A percentile compares a stretch with the other conserved stretches of the same genome.
Evolutionary conservation across 1,140 invertebrate species (phyloP).

Genomic region (Littorina saxatilis): DNA sequence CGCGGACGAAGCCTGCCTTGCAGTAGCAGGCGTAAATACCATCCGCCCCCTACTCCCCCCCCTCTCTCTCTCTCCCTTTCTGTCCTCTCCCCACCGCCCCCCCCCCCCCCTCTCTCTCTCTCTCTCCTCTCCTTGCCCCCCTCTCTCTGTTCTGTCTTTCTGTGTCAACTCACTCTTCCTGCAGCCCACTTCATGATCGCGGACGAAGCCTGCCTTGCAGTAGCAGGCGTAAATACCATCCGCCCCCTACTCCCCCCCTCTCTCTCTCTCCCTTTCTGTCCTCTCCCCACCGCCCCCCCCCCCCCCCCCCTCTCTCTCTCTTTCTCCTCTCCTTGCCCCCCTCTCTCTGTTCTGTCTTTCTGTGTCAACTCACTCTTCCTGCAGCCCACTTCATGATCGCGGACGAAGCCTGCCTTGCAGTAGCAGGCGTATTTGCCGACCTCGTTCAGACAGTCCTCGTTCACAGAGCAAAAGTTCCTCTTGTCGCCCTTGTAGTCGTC

Average conservation of each 20-base stretch:
- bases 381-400: neutral
- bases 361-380: neutral
- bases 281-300: neutral
- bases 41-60: neutral
- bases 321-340: neutral
- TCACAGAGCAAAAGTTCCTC: neutral
- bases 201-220: too few relatives aligned
- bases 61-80: neutral
- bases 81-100: neutral
- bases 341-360: neutral
- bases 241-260: neutral
- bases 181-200: too few relatives aligned
- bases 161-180: too few relatives aligned
- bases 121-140: too few relatives aligned
- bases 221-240: too few relatives aligned
- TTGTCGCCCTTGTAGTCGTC: neutral
- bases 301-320: neutral
- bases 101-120: neutral
- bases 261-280: neutral
- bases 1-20: too few relatives aligned
- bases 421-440: slow-evolving; percentile 1
- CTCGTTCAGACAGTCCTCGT: slow-evolving; percentile 16
- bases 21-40: too few relatives aligned
- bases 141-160: too few relatives aligned
- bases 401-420: slow-evolving; percentile 16